phyloP scores from a whole-genome alignment of 2,797 vertebrate species.

The Aselliscus stoliczkanus region DNA sequence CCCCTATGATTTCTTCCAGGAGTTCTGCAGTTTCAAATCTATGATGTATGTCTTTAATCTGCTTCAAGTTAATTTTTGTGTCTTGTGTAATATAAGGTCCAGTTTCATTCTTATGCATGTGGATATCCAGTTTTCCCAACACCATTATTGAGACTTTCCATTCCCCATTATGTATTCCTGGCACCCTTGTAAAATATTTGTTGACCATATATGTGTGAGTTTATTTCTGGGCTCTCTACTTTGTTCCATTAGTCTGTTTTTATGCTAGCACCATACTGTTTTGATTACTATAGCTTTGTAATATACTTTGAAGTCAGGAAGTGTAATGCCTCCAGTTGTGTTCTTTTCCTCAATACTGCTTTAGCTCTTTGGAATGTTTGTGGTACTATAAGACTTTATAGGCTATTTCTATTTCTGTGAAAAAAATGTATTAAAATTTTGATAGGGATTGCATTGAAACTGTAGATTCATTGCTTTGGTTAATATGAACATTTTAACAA shows the following conservation, averaged over 20 bases:
- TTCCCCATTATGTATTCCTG: neutral
- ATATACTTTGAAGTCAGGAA: neutral
- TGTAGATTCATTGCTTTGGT: neutral
- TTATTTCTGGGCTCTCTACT: neutral
- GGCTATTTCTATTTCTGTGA: neutral
- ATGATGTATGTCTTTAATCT: neutral
- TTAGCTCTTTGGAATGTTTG: neutral
- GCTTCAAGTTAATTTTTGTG: neutral
- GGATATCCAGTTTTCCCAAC: neutral
- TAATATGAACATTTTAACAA: neutral
- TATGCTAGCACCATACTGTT: neutral
- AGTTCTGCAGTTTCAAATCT: neutral
- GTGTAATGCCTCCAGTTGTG: neutral
- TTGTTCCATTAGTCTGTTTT: neutral
- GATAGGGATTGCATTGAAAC: neutral
- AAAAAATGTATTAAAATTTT: neutral
- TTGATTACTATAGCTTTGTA: neutral
- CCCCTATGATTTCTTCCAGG: neutral
- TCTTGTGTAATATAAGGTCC: neutral
- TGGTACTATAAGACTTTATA: neutral
- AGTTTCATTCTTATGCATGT: neutral
- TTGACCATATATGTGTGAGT: neutral
- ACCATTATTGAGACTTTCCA: neutral
- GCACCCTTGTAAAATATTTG: neutral
- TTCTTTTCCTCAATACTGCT: neutral